phyloP scores from a whole-genome alignment of 1,140 invertebrate genomes.

The Drosophila punjabiensis region DNA sequence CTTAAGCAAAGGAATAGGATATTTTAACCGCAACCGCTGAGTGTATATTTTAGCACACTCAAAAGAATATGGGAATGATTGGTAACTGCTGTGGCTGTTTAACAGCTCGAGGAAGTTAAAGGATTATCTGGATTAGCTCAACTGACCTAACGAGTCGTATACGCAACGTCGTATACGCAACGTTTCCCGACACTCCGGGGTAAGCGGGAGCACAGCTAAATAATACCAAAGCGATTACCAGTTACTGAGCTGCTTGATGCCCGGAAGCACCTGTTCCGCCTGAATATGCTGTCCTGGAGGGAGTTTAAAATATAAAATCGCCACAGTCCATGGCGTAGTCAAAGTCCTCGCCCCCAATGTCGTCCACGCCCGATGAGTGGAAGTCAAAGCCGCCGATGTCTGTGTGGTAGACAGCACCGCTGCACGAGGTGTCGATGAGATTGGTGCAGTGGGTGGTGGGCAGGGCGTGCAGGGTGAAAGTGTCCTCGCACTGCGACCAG shows the following conservation, averaged over 20 bases:
- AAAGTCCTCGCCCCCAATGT: constrained; percentile 87
- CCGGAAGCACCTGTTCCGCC: constrained; percentile 7
- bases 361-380: constrained; percentile 86
- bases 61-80: background rate
- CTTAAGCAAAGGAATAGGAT: too few species aligned
- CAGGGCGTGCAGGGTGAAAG: constrained; percentile 88
- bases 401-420: constrained; percentile 87
- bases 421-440: constrained; percentile 86
- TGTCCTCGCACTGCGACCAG: constrained; percentile 88
- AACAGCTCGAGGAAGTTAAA: constrained; percentile 30
- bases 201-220: constrained; percentile 30
- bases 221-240: constrained; percentile 41
- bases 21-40: background rate
- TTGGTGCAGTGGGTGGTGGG: constrained; percentile 88
- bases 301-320: constrained; percentile 88
- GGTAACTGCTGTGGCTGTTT: constrained; percentile 1
- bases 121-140: constrained; percentile 12
- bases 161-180: constrained; percentile 49
- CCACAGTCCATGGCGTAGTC: constrained; percentile 88
- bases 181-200: constrained; percentile 36
- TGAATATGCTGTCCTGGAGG: constrained; percentile 6
- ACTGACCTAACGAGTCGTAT: constrained; percentile 9
- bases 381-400: constrained; percentile 87
- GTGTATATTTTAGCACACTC: background rate
- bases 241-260: constrained; percentile 15